Evolutionary conservation across 1,140 invertebrate genomes (phyloP), one percentile per base, ranked within the genome.

Genomic region (Drosophila nasuta): DNA sequence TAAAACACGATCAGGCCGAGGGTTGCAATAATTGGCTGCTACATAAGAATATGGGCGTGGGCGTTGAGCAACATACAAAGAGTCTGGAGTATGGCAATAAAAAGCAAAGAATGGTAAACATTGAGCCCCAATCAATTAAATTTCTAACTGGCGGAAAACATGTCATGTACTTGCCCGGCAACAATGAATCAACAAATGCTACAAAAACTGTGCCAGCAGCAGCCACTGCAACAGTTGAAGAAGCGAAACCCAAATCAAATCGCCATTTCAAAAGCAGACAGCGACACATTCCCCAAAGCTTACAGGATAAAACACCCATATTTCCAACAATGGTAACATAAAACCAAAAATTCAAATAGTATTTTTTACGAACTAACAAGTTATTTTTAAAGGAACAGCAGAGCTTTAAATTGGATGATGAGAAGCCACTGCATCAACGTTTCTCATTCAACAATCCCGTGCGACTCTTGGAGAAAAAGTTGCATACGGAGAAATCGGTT

Each of bases 381-480:
- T 13, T 63, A 13, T 63, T 57, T 17, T 15, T 51, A 13, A 66
- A 30, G 25, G 62, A 76, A 25, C 38, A 70, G 17, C 38, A 64
- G 13, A 49, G 17, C 20, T 7, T 45, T 1, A 71, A 66, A 63
- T 45, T 63, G 28, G 67, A 72, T 5, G 58, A 77, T 4, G 75
- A 82, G 8, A 77, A 70, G 33, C 60, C 65, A 33, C 73, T 79
- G 45, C 74, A 70, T 91, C 70, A 95, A 78, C 94, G 96, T 80
- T 97, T 97, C 92, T 96, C 95, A 0, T 97, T 97, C 91, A 96
- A 97, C 92, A 96, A 96, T 66, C 97, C 96, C 0, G 95, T 97
- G 5, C 86, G 96, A 25, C 95, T 96, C 88, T 94, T 96, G 35
- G 96, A 97, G 92, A 94, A 96, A 76, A 94, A 94, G 43, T 93